Percentiles rank a stretch among this genome's conserved stretches.
Conservation (phyloP, 1,140 invertebrate genomes). For the Macrobrachium rosenbergii region DNA sequence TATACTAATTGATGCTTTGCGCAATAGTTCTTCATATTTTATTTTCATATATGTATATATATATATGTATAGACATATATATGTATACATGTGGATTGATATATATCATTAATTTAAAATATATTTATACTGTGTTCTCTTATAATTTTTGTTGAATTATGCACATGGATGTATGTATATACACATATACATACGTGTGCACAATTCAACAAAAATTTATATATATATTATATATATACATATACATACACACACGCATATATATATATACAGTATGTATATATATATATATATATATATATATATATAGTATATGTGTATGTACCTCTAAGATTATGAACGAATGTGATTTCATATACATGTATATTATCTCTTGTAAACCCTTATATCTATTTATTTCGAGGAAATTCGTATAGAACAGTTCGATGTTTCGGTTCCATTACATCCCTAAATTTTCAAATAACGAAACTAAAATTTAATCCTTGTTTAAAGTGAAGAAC, state of each 20-base stretch:
- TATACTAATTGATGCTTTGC: neutral
- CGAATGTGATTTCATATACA: neutral
- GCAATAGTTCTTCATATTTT: neutral
- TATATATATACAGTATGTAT: neutral
- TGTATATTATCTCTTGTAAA: no score
- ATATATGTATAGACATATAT: neutral
- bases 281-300: neutral
- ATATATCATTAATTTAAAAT: neutral
- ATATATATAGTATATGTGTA: slow-evolving; percentile 4
- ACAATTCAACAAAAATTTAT: no score
- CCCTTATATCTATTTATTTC: no score
- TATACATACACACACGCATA: slow-evolving; percentile 26
- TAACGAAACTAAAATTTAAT: no score
- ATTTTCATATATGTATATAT: neutral
- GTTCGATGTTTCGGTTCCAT: no score
- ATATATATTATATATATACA: slow-evolving; percentile 19
- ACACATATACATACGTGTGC: neutral
- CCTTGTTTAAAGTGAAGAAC: no score
- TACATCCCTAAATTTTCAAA: no score
- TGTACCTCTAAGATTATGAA: neutral
- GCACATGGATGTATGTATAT: neutral
- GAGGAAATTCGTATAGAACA: no score
- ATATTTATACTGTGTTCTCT: neutral
- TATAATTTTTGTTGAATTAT: neutral
- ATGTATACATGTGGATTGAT: neutral